A percentile compares a stretch with the other conserved stretches of the same genome.
Evolutionary conservation across 1,140 invertebrate species (phyloP).

Genomic region (Microplitis demolitor): DNA sequence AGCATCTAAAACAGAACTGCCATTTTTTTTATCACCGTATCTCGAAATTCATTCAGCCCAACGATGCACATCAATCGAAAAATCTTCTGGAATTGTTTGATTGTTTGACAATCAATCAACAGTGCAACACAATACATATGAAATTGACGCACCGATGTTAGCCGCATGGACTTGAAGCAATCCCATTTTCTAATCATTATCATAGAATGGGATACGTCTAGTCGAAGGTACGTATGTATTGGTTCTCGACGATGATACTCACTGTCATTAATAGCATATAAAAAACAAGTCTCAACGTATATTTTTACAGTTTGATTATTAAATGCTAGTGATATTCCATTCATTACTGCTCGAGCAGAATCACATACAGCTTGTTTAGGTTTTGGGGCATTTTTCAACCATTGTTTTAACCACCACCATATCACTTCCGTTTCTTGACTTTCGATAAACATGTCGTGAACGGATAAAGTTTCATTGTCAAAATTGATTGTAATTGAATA

Average conservation of each 20-base stretch:
- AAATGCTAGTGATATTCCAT: conserved; percentile 12
- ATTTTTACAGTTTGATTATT: conserved; percentile 4
- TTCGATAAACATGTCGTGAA: conserved; percentile 28
- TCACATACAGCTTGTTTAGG: conserved; percentile 21
- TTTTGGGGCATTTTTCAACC: neutral
- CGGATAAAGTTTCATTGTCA: conserved; percentile 26
- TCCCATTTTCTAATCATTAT: neutral
- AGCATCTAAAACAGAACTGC: neutral
- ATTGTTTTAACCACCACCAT: conserved; percentile 1
- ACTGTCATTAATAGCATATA: neutral
- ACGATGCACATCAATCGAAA: conserved; percentile 1
- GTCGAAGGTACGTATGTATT: neutral
- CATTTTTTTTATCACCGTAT: neutral
- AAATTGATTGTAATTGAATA: conserved; percentile 28
- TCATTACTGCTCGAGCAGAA: conserved; percentile 19
- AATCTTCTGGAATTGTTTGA: neutral
- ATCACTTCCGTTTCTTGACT: conserved; percentile 18
- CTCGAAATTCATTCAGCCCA: conserved; percentile 6
- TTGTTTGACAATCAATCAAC: conserved; percentile 2
- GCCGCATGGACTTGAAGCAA: neutral
- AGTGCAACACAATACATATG: conserved; percentile 6
- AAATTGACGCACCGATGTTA: neutral
- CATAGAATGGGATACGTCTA: conserved; percentile 2
- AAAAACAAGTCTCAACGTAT: conserved; percentile 11
- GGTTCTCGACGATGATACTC: neutral